Evolutionary conservation across 2,113 vertebrate species (phyloP), one percentile per base, ranked within the genome.

Genomic region (Pangasianodon gigas): DNA sequence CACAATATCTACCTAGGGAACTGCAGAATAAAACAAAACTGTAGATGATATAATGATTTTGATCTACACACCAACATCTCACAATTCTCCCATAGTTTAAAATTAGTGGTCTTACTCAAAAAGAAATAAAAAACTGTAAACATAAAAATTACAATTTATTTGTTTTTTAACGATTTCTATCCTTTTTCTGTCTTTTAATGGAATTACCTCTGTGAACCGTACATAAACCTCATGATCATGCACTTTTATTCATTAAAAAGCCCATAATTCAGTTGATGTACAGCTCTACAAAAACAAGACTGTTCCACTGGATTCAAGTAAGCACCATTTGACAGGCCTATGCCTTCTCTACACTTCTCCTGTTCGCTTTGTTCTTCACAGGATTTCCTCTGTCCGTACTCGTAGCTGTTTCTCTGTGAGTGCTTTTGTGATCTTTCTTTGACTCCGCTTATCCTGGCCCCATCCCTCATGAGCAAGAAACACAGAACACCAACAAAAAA

Each of bases 81-180:
- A 92, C 94, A 95, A 75, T 93, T 91, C 93, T 93, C 93, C 89
- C 87, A 60, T 91, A 86, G 92, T 93, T 94, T 87, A 91, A 91
- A 93, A 93, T 94, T 94, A 96, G 95, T 95, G 96, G 95, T 96
- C 96, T 95, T 95, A 90, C 87, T 94, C 88, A 91, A 94, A 95
- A 93, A 90, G 87, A 92, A 93, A 85, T 5, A 84, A 91, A 91
- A 85, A 88, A 83, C 79, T 91, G 91, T 93, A 93, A 92, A 93
- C 92, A 92, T 86, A 93, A 91, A 87, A 90, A 90, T 71, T 51
- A 91, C 90, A 88, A 84, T 80, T 90, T 88, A 93, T 84, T 90
- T 86, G 5, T 58, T 37, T 44, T 58, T 37, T 44, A 91, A 91
- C 87, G 81, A 69, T 90, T 69, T 87, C 92, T 87, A 89, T 92